These are phyloP conservation scores for Lepidocyrtinus sp. DNA, from an alignment of 2,888 invertebrate species.

Conservation along the genomic window DNA sequence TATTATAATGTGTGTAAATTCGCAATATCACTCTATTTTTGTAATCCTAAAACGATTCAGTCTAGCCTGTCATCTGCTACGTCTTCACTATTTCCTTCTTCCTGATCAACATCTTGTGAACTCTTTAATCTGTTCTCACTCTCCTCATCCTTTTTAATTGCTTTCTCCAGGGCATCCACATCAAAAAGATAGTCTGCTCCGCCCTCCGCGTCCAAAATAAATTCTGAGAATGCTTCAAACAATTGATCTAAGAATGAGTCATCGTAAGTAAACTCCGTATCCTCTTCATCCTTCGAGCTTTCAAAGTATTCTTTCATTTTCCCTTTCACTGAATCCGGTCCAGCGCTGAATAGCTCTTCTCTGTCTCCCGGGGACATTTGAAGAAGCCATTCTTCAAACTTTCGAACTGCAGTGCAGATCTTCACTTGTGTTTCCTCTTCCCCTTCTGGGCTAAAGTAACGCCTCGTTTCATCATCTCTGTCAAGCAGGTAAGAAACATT, in stretches of 20 bases:
- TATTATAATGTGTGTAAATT: too few species aligned
- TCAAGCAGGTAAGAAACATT: slow-evolving; percentile 33
- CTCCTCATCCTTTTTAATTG: not conserved
- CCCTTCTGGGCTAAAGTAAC: slow-evolving; percentile 27
- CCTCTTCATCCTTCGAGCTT: not conserved
- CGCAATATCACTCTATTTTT: too few species aligned
- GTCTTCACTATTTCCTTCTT: too few species aligned
- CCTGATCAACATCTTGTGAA: too few species aligned
- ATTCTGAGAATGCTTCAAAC: slow-evolving; percentile 36
- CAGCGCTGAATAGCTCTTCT: slow-evolving; percentile 24
- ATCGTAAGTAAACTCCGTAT: slow-evolving; percentile 1
- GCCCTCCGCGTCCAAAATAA: slow-evolving; percentile 35
- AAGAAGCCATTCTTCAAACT: slow-evolving; percentile 45
- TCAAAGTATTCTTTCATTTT: slow-evolving; percentile 41
- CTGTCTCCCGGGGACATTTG: slow-evolving; percentile 34
- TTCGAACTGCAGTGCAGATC: slow-evolving; percentile 26
- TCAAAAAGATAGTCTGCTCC: slow-evolving; percentile 34
- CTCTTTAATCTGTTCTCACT: too few species aligned
- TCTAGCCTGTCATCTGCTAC: too few species aligned
- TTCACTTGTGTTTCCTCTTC: slow-evolving; percentile 26
- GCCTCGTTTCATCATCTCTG: slow-evolving; percentile 34
- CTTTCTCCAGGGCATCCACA: slow-evolving; percentile 25
- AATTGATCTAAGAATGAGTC: slow-evolving; percentile 39
- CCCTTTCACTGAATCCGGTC: slow-evolving; percentile 27
- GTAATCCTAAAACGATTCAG: too few species aligned